phyloP scores from a whole-genome alignment of 2,888 invertebrate genomes.

The Yponomeuta sedellus region DNA sequence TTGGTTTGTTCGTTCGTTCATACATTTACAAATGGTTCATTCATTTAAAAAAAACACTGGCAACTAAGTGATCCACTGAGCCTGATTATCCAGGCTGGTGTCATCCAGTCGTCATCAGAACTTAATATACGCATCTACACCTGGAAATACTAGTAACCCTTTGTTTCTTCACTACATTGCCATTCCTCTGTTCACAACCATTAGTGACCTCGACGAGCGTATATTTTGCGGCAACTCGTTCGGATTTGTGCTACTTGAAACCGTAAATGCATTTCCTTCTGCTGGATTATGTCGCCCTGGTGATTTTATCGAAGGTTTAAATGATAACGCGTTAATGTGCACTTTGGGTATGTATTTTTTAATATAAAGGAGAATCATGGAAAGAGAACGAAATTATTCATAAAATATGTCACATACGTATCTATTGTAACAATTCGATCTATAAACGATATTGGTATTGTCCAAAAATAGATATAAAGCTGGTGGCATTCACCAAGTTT shows the following conservation, averaged over 20 bases:
- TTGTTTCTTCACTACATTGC: not conserved
- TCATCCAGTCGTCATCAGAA: too few species aligned
- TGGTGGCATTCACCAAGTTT: too few species aligned
- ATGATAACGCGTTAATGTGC: not conserved
- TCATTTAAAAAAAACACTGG: too few species aligned
- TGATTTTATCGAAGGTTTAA: not conserved
- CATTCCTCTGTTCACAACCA: not conserved
- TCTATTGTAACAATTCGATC: not conserved
- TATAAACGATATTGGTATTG: too few species aligned
- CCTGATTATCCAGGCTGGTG: too few species aligned
- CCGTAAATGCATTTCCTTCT: not conserved
- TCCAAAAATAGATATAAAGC: not conserved
- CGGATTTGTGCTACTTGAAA: not conserved
- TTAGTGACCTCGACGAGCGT: constrained; percentile 25
- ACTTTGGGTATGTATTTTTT: not conserved
- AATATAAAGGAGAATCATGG: too few species aligned
- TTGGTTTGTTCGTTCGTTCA: too few species aligned
- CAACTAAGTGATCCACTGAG: too few species aligned
- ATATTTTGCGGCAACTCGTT: constrained; percentile 24
- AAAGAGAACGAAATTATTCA: not conserved
- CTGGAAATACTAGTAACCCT: too few species aligned
- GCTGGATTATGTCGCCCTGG: not conserved
- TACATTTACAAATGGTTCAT: too few species aligned
- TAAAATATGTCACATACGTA: not conserved
- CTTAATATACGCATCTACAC: too few species aligned